Percentiles rank a stretch among this genome's conserved stretches.
These are phyloP conservation scores for Sebastes iracundus DNA, from an alignment of 2,797 vertebrate genomes.

Conservation along the genomic window DNA sequence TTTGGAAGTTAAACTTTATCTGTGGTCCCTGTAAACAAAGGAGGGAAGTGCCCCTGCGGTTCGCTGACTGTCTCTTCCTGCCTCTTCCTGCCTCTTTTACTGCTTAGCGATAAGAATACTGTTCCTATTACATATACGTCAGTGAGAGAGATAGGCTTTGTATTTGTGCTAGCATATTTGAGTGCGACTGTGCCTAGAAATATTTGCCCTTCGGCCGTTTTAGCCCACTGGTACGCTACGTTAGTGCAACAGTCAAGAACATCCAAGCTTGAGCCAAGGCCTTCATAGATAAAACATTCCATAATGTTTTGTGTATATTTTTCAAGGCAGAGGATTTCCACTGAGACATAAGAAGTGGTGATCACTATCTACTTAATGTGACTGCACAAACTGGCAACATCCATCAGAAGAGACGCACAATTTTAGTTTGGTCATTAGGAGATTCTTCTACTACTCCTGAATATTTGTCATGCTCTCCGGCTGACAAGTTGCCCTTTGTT, in stretches of 20 bases:
- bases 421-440: background rate
- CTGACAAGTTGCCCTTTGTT: conserved; percentile 33
- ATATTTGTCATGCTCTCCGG: conserved; percentile 21
- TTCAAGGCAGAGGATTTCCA: background rate
- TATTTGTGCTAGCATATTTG: background rate
- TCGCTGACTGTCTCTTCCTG: conserved; percentile 55
- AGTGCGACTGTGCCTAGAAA: background rate
- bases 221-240: background rate
- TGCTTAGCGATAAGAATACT: conserved; percentile 41
- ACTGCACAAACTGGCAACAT: background rate
- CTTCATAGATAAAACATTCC: background rate
- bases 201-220: background rate
- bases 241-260: background rate
- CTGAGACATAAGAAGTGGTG: background rate
- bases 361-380: background rate
- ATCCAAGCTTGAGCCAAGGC: background rate
- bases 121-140: conserved; percentile 14
- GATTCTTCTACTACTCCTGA: background rate
- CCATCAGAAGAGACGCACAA: background rate
- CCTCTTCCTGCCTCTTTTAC: conserved; percentile 33
- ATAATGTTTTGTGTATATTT: background rate
- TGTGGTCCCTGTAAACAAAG: conserved; percentile 67
- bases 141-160: conserved; percentile 1
- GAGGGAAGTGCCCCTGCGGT: conserved; percentile 63
- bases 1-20: conserved; percentile 31